Evolutionary conservation across 2,888 invertebrate genomes (phyloP), one percentile per base, ranked within the genome.

Genomic region (Drosophila borborema): DNA sequence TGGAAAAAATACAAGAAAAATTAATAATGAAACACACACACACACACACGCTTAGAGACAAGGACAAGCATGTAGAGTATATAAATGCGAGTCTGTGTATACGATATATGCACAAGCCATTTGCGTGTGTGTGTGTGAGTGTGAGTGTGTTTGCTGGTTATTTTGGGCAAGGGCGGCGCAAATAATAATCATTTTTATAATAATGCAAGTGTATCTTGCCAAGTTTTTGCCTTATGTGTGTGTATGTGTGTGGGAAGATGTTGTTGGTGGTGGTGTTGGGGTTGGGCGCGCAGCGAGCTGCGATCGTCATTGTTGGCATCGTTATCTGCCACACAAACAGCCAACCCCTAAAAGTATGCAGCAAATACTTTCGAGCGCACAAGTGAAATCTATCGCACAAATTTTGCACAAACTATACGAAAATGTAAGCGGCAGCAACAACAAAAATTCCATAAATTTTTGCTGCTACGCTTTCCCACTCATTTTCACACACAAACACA

Each of bases 1-100:
- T 87, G 80, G 85, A 86, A 89, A 82, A 81, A 81, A 91, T 80
- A 83, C 70, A 82, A 88, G 80, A 77, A 90, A 86, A 86, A 87
- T 90, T 90, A 87, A 89, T 87, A 90, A 90, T 90, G 90, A 90
- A 90, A 76, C 77, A 74, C 82, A 84, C 76, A 75, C 68, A 87
- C n/a, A n/a, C 64, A 81, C 74, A 73, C 36, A 80, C 53, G 58
- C 49, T 58, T 48, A 85, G 61, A 88, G 77, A 83, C 89, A 83
- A 88, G 84, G 89, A 89, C 84, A 89, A 83, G 74, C 74, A 58
- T 63, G n/a, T 53, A 34, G 41, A 54, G 38, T 64, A 31, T 60
- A 31, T 40, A 31, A 20, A 60, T 45, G 46, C 61, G 70, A 58
- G 61, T 53, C 23, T 71, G 40, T 49, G 31, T n/a, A 2, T 31